Percentiles rank a stretch among this genome's conserved stretches.
Evolutionary conservation across 2,797 vertebrate species (phyloP).

Genomic region (Lepidocolaptes lacrymiger): DNA sequence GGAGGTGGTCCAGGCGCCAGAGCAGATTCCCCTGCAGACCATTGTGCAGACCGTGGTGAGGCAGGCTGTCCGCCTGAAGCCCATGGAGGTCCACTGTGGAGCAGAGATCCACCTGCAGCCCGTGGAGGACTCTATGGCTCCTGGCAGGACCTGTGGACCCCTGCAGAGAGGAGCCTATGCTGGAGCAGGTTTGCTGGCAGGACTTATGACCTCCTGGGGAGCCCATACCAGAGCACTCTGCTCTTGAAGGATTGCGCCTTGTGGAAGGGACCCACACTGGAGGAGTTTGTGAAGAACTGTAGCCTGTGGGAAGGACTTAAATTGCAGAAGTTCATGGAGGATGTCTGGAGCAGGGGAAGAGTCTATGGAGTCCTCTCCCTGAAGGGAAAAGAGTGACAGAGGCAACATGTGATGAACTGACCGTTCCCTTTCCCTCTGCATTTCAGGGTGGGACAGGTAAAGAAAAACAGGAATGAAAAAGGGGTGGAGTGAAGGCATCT

Average conservation of each 20-base stretch:
- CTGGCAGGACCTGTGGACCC: neutral
- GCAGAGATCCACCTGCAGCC: neutral
- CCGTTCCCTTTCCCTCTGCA: neutral
- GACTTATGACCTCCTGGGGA: neutral
- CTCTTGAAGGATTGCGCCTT: neutral
- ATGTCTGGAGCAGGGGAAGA: neutral
- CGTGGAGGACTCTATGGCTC: neutral
- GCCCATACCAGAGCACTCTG: neutral
- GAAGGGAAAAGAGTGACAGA: neutral
- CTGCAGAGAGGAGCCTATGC: too few relatives aligned
- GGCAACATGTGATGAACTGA: neutral
- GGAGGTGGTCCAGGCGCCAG: neutral
- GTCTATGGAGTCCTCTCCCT: neutral
- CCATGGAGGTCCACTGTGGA: neutral
- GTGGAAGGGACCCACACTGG: neutral
- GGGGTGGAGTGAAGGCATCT: neutral
- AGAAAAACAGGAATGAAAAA: neutral
- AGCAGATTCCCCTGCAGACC: neutral
- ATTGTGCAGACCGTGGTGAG: neutral
- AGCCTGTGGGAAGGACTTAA: neutral
- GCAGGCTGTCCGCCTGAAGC: neutral
- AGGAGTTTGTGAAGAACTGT: neutral
- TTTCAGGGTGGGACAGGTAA: neutral
- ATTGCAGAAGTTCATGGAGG: neutral
- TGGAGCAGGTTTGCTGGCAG: neutral